Evolutionary conservation across 2,888 invertebrate species (phyloP), one percentile per base, ranked within the genome.

Genomic region (Osedax fenrisi): DNA sequence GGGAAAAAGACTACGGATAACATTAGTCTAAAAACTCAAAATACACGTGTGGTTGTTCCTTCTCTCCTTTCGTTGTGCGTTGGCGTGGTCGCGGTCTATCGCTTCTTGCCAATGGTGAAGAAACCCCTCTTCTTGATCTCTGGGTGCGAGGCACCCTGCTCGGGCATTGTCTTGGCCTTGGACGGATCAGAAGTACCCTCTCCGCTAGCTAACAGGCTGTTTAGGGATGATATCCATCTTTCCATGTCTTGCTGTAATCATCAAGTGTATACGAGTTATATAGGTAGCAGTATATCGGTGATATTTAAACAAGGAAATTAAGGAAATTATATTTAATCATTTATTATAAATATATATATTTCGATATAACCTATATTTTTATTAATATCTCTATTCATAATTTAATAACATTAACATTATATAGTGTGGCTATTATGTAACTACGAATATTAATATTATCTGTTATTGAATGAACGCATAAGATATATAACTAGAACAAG

Each of bases 101-200:
- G 77, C 90, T 93, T 94, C 89, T 94, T 95, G 89, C 94, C 95
- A 86, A 95, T 89, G 84, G 95, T 95, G 89, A 96, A 94, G 89
- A 96, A 95, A 87, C 93, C 92, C 86, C 93, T 90, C 85, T 92
- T 90, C 88, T 95, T 95, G 85, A 92, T 90, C 87, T 92, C 92
- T 82, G 91, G 91, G 61, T 56, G 75, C 23, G 75, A 61, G 21
- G 77, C 76, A 41, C 41, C 41, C 17, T 41, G 41, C 17, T 41
- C 41, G 2, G 95, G 96, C 86, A 95, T 89, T 81, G 95, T 95
- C 87, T 94, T 94, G 80, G 92, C 90, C 86, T 92, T 90, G 74
- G 89, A 88, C 75, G 90, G 89, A 71, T 78, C 77, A 26, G 80
- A 77, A 2, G 80, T 75, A 26, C 75, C 76, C 3, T 77, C 79